Evolutionary conservation across 1,140 invertebrate species (phyloP).

Genomic region (Phthorimaea operculella): DNA sequence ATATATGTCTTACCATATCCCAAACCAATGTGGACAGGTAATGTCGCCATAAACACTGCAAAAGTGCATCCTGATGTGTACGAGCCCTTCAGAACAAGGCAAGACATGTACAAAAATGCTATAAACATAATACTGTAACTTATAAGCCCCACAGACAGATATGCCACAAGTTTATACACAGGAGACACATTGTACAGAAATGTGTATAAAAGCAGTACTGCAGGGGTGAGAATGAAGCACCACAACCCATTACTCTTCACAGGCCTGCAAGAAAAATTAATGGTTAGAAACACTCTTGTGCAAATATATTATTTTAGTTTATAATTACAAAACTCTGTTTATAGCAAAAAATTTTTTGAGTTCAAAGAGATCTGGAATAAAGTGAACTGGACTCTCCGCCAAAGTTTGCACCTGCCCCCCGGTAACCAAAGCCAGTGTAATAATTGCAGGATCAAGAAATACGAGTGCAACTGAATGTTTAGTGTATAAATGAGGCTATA

Average conservation of each 20-base stretch:
- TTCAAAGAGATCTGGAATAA: too few species aligned
- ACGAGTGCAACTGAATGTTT: too few species aligned
- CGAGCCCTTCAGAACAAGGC: constrained; percentile 30
- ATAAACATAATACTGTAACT: constrained; percentile 38
- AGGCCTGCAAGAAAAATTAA: constrained; percentile 34
- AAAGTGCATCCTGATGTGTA: constrained; percentile 38
- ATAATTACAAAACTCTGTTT: too few species aligned
- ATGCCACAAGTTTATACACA: constrained; percentile 35
- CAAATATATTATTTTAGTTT: too few species aligned
- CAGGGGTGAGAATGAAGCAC: constrained; percentile 41
- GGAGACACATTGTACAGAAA: constrained; percentile 32
- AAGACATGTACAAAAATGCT: constrained; percentile 39
- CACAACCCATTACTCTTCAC: constrained; percentile 44
- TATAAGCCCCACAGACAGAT: constrained; percentile 32
- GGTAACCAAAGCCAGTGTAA: too few species aligned
- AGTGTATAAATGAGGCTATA: too few species aligned
- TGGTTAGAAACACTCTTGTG: neutral
- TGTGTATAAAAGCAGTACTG: constrained; percentile 31
- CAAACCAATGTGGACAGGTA: constrained; percentile 32
- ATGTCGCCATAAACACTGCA: constrained; percentile 30
- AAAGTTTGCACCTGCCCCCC: too few species aligned
- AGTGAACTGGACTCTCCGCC: too few species aligned
- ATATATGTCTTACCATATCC: constrained; percentile 29
- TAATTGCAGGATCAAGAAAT: too few species aligned
- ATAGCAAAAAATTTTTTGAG: too few species aligned